Base-by-base conservation (phyloP, 2,797 vertebrate genomes). In the Sebastes steindachneri region DNA sequence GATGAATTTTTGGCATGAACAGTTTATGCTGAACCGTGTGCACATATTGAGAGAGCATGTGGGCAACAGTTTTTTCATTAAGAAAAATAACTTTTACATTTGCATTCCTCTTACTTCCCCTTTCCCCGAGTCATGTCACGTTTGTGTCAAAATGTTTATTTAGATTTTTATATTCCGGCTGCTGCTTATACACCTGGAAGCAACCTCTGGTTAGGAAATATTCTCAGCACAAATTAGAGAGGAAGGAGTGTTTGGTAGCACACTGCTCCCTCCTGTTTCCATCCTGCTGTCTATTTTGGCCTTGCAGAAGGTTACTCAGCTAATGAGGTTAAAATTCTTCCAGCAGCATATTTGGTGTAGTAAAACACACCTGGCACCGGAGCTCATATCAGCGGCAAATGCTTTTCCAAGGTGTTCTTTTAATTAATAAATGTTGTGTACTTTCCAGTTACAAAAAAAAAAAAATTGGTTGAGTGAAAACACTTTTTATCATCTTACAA, bases 71-170 rank as follows among this genome's bases (percentile, higher is more conserved):
- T 74, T 79, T 63, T 73, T 48, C 66, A 73, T 76, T 2, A n/a
- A 55, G 28, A 31, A 89, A 90, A 93, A 91, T 77, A 86, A 79
- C 77, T 85, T 91, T 35, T 21, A 35, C 29, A 78, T 79, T 94
- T 89, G 88, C 81, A 88, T 88, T 93, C 77, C 75, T 91, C 79
- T 84, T 80, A 79, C 79, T 74, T 88, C 68, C 73, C 69, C 69
- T 73, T 88, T 86, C 71, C 85, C 48, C 1, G 19, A 83, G 57
- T 77, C 48, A 75, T 81, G 82, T 60, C 80, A 75, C 23, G 14
- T 79, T 84, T 82, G 71, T 83, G 75, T 87, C 54, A 69, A 83
- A 78, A 79, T 86, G 80, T 92, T 93, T 93, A 88, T 88, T 82
- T 84, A 79, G 72, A 77, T 85, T 90, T 91, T 88, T 75, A 86